Evolutionary conservation across 2,797 vertebrate species (phyloP).

Genomic region (Coreius guichenoti): DNA sequence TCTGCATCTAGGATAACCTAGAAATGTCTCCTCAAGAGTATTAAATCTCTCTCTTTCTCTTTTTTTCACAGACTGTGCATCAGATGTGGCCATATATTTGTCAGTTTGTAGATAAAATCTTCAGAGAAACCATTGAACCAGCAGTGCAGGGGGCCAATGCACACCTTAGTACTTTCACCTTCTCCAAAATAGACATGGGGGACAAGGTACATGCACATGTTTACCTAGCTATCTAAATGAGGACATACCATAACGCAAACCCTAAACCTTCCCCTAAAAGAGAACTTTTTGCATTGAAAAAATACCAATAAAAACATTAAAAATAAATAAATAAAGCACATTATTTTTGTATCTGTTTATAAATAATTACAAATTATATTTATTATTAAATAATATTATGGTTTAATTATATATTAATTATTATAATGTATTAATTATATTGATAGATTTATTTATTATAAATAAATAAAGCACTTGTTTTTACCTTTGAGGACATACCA

Average conservation of each 20-base stretch:
- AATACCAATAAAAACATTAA: not conserved
- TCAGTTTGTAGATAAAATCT: slow-evolving; percentile 96
- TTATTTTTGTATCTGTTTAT: not conserved
- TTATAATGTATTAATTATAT: not conserved
- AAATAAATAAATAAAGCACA: not conserved
- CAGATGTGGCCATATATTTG: slow-evolving; percentile 99
- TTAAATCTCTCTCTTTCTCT: slow-evolving; percentile 31
- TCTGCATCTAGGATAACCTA: slow-evolving; percentile 33
- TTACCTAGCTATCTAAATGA: slow-evolving; percentile 2
- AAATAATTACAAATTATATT: too few species aligned
- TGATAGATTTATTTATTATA: not conserved
- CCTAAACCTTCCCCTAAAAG: not conserved
- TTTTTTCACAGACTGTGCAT: slow-evolving; percentile 86
- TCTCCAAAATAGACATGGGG: slow-evolving; percentile 94
- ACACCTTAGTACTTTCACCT: slow-evolving; percentile 92
- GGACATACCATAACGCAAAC: not conserved
- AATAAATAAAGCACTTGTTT: not conserved
- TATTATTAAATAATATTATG: not conserved
- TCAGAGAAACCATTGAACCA: slow-evolving; percentile 95
- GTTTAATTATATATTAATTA: not conserved
- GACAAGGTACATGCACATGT: slow-evolving; percentile 82
- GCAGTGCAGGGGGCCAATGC: slow-evolving; percentile 88
- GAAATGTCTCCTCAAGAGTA: slow-evolving; percentile 26
- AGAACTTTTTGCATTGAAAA: not conserved
- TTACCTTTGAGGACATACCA: not conserved